Conservation (phyloP, 1,140 invertebrate genomes). For the Portunus trituberculatus region DNA sequence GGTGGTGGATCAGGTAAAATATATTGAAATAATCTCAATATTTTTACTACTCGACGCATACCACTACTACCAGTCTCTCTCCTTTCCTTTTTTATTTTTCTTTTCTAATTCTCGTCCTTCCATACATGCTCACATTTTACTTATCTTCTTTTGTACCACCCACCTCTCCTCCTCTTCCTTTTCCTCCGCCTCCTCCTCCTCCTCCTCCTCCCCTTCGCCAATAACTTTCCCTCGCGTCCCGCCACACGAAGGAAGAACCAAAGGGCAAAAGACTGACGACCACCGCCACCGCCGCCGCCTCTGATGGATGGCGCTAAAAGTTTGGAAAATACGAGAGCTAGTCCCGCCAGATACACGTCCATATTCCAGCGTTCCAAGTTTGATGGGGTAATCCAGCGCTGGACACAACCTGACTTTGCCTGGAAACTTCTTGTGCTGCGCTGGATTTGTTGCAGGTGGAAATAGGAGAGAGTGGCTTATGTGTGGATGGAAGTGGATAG, state of each 20-base stretch:
- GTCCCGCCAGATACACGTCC: conserved; percentile 22
- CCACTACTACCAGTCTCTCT: background rate
- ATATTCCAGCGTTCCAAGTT: conserved; percentile 1
- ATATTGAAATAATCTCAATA: background rate
- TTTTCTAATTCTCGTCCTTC: background rate
- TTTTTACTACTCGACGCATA: too few species aligned
- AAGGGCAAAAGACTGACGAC: too few species aligned
- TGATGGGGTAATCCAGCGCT: conserved; percentile 5
- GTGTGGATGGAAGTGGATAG: background rate
- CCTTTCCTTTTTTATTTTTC: background rate
- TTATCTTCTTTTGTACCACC: background rate
- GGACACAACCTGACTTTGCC: background rate
- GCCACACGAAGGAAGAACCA: too few species aligned
- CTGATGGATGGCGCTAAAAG: conserved; percentile 33
- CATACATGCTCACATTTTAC: background rate
- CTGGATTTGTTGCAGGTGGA: background rate
- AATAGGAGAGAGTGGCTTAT: background rate
- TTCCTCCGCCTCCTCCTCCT: background rate
- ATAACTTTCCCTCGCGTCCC: background rate
- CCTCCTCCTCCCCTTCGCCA: background rate
- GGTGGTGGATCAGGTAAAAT: background rate
- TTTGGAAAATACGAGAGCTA: conserved; percentile 6
- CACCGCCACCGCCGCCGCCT: conserved; percentile 5
- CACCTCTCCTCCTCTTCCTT: background rate
- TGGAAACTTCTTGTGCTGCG: background rate